phyloP scores from a whole-genome alignment of 2,113 vertebrate genomes.

The Dicrurus megarhynchus region DNA sequence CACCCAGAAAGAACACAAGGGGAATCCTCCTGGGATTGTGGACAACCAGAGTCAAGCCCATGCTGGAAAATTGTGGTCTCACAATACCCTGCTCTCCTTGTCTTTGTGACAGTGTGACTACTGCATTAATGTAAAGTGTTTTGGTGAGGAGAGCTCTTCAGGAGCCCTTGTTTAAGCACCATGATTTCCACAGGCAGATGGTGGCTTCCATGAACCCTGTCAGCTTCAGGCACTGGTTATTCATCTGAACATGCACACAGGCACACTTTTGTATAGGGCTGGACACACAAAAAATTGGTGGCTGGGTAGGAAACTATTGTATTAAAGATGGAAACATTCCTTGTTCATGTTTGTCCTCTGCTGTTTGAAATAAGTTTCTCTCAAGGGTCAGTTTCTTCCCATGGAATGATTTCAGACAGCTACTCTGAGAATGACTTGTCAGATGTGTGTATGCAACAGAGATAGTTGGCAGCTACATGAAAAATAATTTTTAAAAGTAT shows the following conservation, averaged over 20 bases:
- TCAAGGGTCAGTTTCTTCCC: not conserved
- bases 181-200: not conserved
- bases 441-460: not conserved
- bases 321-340: not conserved
- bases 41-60: not conserved
- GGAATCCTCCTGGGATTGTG: not conserved
- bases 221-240: not conserved
- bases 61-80: not conserved
- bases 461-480: not conserved
- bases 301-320: not conserved
- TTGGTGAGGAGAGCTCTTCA: not conserved
- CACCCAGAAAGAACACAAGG: not conserved
- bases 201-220: not conserved
- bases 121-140: not conserved
- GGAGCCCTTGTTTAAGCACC: not conserved
- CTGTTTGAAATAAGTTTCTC: not conserved
- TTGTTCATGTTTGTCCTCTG: not conserved
- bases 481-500: not conserved
- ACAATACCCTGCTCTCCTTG: not conserved
- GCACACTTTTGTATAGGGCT: not conserved
- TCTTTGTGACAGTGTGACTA: not conserved
- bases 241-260: not conserved
- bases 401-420: not conserved
- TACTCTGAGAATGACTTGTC: not conserved
- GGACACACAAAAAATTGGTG: not conserved